Percentiles rank a stretch among this genome's conserved stretches.
These are phyloP conservation scores for Miichthys miiuy DNA, from an alignment of 2,797 vertebrate species.

Conservation along the genomic window DNA sequence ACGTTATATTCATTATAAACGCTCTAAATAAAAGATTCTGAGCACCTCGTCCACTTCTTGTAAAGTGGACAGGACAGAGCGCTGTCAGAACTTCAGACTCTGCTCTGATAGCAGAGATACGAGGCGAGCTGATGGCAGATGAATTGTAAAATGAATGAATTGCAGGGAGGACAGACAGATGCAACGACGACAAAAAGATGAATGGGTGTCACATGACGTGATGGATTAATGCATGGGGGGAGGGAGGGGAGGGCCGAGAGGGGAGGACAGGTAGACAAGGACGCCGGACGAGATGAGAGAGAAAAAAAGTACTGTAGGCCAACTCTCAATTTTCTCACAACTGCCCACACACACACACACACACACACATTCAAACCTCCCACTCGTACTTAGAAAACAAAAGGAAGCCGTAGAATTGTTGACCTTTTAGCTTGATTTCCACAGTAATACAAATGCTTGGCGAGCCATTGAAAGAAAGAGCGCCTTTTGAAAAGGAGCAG, in stretches of 20 bases:
- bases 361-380: conserved; percentile 15
- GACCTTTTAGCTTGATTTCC: conserved; percentile 75
- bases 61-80: neutral
- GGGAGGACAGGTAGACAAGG: conserved; percentile 62
- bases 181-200: conserved; percentile 52
- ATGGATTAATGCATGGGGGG: conserved; percentile 61
- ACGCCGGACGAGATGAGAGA: conserved; percentile 20
- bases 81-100: conserved; percentile 14
- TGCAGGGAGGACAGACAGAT: conserved; percentile 55
- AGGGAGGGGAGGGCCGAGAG: neutral
- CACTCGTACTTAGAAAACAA: conserved; percentile 45
- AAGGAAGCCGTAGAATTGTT: conserved; percentile 38
- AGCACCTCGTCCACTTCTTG: neutral
- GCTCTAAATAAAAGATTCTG: neutral
- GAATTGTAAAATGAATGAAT: conserved; percentile 42
- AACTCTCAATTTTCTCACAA: neutral
- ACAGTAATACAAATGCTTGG: conserved; percentile 54
- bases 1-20: too few relatives aligned
- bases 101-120: neutral
- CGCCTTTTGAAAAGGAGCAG: conserved; percentile 69
- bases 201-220: conserved; percentile 47
- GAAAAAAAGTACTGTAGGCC: conserved; percentile 13
- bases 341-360: neutral
- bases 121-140: conserved; percentile 52
- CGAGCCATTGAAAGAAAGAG: conserved; percentile 50